These are phyloP conservation scores for Ifrita kowaldi DNA, from an alignment of 2,113 vertebrate species.

Conservation along the genomic window DNA sequence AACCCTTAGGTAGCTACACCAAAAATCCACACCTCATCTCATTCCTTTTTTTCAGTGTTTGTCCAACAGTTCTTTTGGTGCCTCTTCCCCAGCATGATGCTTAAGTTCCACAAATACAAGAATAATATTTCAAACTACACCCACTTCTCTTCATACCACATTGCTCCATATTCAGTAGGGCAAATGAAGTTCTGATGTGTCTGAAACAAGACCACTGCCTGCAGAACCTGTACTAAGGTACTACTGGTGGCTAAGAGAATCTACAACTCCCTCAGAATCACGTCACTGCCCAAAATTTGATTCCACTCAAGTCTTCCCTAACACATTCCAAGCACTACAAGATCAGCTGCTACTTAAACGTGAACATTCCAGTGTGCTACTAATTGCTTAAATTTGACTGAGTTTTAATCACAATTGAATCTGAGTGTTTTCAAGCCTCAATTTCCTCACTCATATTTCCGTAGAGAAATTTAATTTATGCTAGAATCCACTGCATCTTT, in stretches of 20 bases:
- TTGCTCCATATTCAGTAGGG: background rate
- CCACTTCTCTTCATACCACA: background rate
- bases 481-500: background rate
- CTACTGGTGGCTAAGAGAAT: background rate
- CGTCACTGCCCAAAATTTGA: no score
- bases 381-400: background rate
- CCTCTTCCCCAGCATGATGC: rapidly evolving
- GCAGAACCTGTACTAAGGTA: background rate
- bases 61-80: background rate
- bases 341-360: background rate
- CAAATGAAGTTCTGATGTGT: background rate
- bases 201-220: background rate
- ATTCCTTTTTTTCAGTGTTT: background rate
- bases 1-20: background rate
- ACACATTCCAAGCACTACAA: background rate
- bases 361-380: background rate
- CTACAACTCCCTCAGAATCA: background rate
- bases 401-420: background rate
- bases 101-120: background rate
- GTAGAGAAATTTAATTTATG: background rate
- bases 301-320: background rate
- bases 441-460: background rate
- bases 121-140: background rate
- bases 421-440: background rate
- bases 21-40: background rate